Evolutionary conservation across 2,888 invertebrate genomes (phyloP), one percentile per base, ranked within the genome.

Genomic region (Keiferia lycopersicella): DNA sequence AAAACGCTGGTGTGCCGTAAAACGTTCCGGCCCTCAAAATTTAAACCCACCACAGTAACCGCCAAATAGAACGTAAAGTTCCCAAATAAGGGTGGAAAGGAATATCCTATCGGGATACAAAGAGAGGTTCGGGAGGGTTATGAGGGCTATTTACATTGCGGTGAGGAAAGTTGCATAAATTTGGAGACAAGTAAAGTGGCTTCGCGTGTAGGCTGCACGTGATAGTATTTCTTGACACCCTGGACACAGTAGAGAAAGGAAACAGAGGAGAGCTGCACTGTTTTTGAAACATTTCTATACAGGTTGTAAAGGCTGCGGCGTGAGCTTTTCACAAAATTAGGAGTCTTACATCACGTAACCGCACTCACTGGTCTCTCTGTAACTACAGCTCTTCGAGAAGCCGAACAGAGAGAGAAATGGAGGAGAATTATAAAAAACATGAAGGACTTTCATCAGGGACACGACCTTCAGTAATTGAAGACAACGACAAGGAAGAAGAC

Each of bases 101-200:
- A 61, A 48, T 53, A 62, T 57, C 30, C 59, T 63, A 65, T 63
- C 16, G 65, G 63, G 63, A 62, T 16, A 62, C 65, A 65, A 53
- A 62, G 61, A 58, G 51, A 20, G 39, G 50, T 51, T 61, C 16
- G 14, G 16, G 20, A 62, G 65, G 65, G 65, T 65, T 65, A 65
- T 60, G 59, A 59, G 48, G 61, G 62, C 61, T 66, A 63, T 66
- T 66, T 65, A 64, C 66, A 63, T 60, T 61, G 65, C 61, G 61
- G 63, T 67, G 69, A 68, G 72, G 73, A 73, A 75, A 83, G 77
- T 81, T 86, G 86, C 83, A 87, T 86, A 87, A 80, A 85, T 87
- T 86, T 80, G 78, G 81, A 80, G 80, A 79, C 77, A 78, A 76
- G 81, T 80, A 81, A 84, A 87, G 87, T 87, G 84, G 77, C 79